Evolutionary conservation across 2,888 invertebrate species (phyloP).

Genomic region (Margaritifera margaritifera): DNA sequence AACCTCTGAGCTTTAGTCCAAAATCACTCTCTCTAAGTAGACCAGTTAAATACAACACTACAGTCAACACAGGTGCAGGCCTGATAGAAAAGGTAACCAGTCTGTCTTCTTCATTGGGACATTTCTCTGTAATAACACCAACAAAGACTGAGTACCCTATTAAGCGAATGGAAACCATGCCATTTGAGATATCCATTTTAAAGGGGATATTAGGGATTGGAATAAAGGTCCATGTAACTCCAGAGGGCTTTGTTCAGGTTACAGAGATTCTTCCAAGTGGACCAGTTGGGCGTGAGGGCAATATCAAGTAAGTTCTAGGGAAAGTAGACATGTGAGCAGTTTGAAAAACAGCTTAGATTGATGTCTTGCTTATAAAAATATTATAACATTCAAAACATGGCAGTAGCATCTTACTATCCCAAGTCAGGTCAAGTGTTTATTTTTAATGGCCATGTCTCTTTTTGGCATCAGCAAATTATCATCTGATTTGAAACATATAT

Average conservation of each 20-base stretch:
- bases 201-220: conserved; percentile 69
- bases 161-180: conserved; percentile 54
- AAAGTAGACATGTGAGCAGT: too few relatives aligned
- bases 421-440: too few relatives aligned
- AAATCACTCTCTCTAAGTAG: conserved; percentile 36
- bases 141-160: conserved; percentile 46
- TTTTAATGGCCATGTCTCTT: too few relatives aligned
- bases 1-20: conserved; percentile 49
- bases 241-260: conserved; percentile 55
- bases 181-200: conserved; percentile 66
- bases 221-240: conserved; percentile 57
- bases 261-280: conserved; percentile 61
- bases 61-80: conserved; percentile 33
- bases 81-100: conserved; percentile 38
- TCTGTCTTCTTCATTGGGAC: conserved; percentile 12
- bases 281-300: conserved; percentile 63
- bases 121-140: conserved; percentile 9
- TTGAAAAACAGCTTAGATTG: too few relatives aligned
- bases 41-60: conserved; percentile 43
- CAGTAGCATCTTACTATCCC: too few relatives aligned
- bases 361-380: too few relatives aligned
- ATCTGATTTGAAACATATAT: too few relatives aligned
- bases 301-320: conserved; percentile 57
- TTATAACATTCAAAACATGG: too few relatives aligned
- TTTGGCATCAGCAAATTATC: too few relatives aligned